A percentile compares a stretch with the other conserved stretches of the same genome.
Evolutionary conservation across 1,140 invertebrate genomes (phyloP).

Genomic region (Neomicropteryx cornuta): DNA sequence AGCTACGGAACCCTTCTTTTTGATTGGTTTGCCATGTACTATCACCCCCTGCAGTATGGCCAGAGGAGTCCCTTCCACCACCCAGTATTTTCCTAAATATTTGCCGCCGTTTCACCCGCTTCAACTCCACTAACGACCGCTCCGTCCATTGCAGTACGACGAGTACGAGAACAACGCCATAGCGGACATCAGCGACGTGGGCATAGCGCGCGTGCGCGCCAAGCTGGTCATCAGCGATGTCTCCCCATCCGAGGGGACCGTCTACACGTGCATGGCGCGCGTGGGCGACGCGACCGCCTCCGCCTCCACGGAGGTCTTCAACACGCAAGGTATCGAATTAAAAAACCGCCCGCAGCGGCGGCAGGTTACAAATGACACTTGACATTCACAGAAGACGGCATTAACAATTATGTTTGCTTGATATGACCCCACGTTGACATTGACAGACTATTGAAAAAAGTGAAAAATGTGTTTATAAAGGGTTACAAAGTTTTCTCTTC

Average conservation of each 20-base stretch:
- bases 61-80: no score
- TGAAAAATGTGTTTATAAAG: background rate
- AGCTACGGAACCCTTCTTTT: no score
- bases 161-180: conserved; percentile 41
- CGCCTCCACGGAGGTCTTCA: conserved; percentile 39
- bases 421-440: no score
- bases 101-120: no score
- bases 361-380: conserved; percentile 15
- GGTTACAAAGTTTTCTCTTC: no score
- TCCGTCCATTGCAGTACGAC: conserved; percentile 27
- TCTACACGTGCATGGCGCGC: conserved; percentile 63
- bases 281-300: conserved; percentile 44
- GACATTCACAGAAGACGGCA: conserved; percentile 17
- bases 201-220: conserved; percentile 48
- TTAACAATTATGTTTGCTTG: no score
- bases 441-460: no score
- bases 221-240: conserved; percentile 54
- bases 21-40: no score
- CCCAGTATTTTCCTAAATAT: no score
- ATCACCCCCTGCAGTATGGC: no score
- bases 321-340: conserved; percentile 21
- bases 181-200: conserved; percentile 28
- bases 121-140: no score
- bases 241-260: conserved; percentile 42
- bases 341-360: conserved; percentile 16